These are phyloP conservation scores for Daubentonia madagascariensis DNA, from an alignment of 2,113 vertebrate species.

Conservation along the genomic window DNA sequence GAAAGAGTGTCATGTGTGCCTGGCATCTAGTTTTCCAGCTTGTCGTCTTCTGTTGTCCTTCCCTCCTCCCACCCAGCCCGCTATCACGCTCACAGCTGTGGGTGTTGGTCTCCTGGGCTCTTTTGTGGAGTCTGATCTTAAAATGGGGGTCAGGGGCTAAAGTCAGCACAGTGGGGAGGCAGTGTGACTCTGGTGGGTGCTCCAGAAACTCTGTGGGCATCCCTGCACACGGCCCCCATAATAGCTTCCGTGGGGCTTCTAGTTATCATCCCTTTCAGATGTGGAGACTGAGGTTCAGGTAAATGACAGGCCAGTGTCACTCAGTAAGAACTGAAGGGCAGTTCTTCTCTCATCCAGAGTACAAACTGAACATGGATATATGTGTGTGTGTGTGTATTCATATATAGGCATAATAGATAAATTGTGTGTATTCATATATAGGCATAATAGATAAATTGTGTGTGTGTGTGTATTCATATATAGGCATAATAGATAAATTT, in stretches of 20 bases:
- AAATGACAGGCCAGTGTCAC: not conserved
- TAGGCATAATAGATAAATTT: too few species aligned
- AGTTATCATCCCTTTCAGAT: accelerated
- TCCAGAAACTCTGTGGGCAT: not conserved
- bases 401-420: too few species aligned
- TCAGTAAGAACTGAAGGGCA: not conserved
- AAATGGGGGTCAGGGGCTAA: not conserved
- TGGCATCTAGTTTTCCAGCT: not conserved
- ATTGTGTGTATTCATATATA: not conserved
- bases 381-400: not conserved
- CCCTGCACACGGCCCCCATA: accelerated
- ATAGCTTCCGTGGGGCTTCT: too few species aligned
- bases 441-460: not conserved
- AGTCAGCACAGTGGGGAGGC: not conserved
- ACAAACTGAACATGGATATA: not conserved
- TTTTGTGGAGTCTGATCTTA: not conserved
- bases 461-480: too few species aligned
- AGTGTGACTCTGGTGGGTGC: too few species aligned
- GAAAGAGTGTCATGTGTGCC: not conserved
- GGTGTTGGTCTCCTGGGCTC: not conserved
- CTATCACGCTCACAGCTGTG: not conserved
- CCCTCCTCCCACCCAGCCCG: accelerated
- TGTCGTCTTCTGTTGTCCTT: not conserved
- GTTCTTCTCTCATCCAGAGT: not conserved
- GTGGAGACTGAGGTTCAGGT: not conserved